Base-by-base conservation (phyloP, 2,113 vertebrate species). In the Dromiciops gliroides region DNA sequence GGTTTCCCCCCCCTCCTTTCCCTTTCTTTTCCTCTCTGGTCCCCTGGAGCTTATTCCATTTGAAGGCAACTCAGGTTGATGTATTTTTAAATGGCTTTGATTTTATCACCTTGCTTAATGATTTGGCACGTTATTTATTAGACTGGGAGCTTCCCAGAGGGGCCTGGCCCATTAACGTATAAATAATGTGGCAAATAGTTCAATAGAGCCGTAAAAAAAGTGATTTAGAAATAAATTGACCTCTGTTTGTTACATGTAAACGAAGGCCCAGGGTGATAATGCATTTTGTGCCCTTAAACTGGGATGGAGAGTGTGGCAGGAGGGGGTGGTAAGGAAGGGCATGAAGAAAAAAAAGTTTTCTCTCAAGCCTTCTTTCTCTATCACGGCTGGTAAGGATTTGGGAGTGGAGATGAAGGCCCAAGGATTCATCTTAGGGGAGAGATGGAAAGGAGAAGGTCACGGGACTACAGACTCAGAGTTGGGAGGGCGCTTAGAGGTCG, bases 101-200 rank as follows among this genome's bases (percentile, higher is more conserved):
- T 98, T 99, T 99, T 99, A 99, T 99, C 98, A 97, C 98, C 98
- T 97, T 98, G 98, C 98, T 98, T 99, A 99, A 99, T 99, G 98
- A 99, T 99, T 98, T 99, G 98, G 98, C 98, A 97, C 98, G 90
- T 99, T 99, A 98, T 99, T 98, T 99, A 99, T 99, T 98, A 98
- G 98, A 98, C 97, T 97, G 97, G 96, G 97, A 97, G 97, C 97
- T 98, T 98, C 98, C 98, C 98, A 97, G 98, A 98, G 98, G 98
- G 98, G 98, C 98, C 97, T 98, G 98, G 97, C 96, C 97, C 98
- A 98, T 98, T 98, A 98, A 98, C 97, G 98, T 98, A 98, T 99
- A 98, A 98, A 99, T 99, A 99, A 99, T 98, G 98, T 98, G 98
- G 98, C 98, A 98, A 99, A 99, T 98, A 98, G 98, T 98, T 98